Base-by-base conservation (phyloP, 2,888 invertebrate species). In the Eristalis arbustorum region DNA sequence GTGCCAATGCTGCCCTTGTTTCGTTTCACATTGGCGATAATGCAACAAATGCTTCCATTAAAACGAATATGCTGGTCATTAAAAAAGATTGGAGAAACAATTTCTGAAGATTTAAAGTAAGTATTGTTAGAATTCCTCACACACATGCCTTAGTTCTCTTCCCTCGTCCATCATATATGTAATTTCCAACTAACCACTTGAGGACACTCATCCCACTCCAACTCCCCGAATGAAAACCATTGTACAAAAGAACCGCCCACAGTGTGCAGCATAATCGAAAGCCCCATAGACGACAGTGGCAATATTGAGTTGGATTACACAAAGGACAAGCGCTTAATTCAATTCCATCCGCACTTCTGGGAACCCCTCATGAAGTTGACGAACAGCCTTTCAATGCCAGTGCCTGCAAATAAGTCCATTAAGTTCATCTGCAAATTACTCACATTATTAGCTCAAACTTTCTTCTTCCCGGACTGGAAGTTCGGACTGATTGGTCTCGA, bases 271-370 rank as follows among this genome's bases (percentile, higher is more conserved):
- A 18, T 49, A 49, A 49, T 49, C 66, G 42, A 28, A 49, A 25
- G 28, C 8, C 28, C 66, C 42, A 67, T 49, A 49, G 49, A 67
- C 5, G 25, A 67, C 49, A 67, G 66, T 49, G 18, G 28, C 66
- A 67, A 49, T 66, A 66, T 66, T 66, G 66, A 66, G 42, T 42
- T 25, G 42, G 25, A 66, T 42, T 31, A 18, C 56, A 68, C 56
- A 68, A 68, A 68, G 68, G 68, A 57, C 49, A 49, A 18, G 18
- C 49, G 49, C 49, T 49, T 49, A 49, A 49, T 49, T 49, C 49
- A 49, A 49, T 49, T 49, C 49, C 49, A 18, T 49, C 8, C 18
- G 1, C 49, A 49, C 49, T 49, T 49, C 49, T 49, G 18, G 18
- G 49, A 49, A 8, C 0, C 49, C 49, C 49, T 18, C n/a, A 18